Evolutionary conservation across 2,888 invertebrate genomes (phyloP), one percentile per base, ranked within the genome.

Genomic region (Coecobrya sp.): DNA sequence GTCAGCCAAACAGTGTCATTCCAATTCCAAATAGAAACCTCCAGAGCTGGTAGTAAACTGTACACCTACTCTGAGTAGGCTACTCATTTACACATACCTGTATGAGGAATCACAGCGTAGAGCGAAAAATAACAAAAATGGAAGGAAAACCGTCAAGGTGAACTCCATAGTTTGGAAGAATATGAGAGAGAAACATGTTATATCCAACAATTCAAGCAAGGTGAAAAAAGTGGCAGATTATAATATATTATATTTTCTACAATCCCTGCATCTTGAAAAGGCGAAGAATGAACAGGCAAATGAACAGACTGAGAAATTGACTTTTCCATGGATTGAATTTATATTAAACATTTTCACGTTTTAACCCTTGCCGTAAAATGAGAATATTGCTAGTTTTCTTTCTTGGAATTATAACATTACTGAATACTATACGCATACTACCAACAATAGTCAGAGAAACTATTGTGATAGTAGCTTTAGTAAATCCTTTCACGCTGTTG

Each of bases 261-360:
- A 22, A 65, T 62, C 27, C 65, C 3, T 10, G 11, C 65, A 27
- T 65, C 27, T 49, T 68, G 45, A 85, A 68, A 85, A 49, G 22
- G 42, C 84, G 55, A 27, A 81, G 10, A 27, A 2, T 27, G 27
- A 65, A 49, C 49, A 7, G 49, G 49, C 19, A 65, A 10, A 65
- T 5, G 27, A 11, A 36, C 13, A 73, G 42, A 42, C 1, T 65
- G 27, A 0, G 65, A 65, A 65, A 70, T 70, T 70, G 70, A 36
- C 70, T 36, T 70, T 36, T 70, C 27, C 36, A 19, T 13, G 36
- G n/a, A 70, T 70, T 36, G 70, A 70, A 70, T 70, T 70, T n/a
- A 65, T 65, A 65, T 65, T 65, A 65, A 70, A 36, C 36, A n/a
- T 19, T 70, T 70, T 27, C 27, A 25, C 70, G 27, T 25, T 65